Base-by-base conservation (phyloP, 2,797 vertebrate genomes). In the Carapus acus region DNA sequence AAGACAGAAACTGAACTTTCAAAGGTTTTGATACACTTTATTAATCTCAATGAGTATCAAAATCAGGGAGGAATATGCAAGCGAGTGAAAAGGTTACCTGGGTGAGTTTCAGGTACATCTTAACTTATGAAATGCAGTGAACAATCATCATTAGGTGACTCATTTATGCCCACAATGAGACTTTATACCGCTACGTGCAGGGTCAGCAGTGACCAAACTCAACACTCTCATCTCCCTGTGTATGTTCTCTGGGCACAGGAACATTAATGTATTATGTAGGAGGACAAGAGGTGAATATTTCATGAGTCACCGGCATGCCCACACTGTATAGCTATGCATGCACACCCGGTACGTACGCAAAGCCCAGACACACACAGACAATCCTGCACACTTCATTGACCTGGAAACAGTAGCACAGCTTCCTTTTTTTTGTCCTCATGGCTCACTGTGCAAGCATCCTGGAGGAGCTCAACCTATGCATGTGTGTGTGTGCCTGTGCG, bases 261-360 rank as follows among this genome's bases (percentile, higher is more conserved):
- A 50, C 53, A 73, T 61, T 73, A 60, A 48, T 84, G 69, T 73
- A 83, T 82, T 75, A 83, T 85, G 67, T 54, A 79, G 54, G 29
- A 77, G 72, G 56, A 48, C 55, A 64, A 48, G 62, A 73, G 62
- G 62, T 80, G 65, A 80, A 85, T 84, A 70, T 79, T 83, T 83
- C 14, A 76, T 80, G 43, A 77, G 45, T 44, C 34, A 29, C 19
- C 12, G 13, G 54, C 60, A 72, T 46, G 57, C 47, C 27, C 33
- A 44, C 62, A 51, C 37, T 47, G 58, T 2, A 17, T 42, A 14
- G 27, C 49, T 17, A 45, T 24, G 34, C 31, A 33, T 14, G 31
- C 8, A 55, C 52, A 73, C 42, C 34, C n/a, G n/a, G n/a, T n/a
- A n/a, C n/a, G n/a, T n/a, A n/a, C n/a, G n/a, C n/a, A n/a, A n/a